A percentile compares a stretch with the other conserved stretches of the same genome.
These are phyloP conservation scores for Lamellibrachia columna DNA, from an alignment of 2,888 invertebrate species.

Conservation along the genomic window DNA sequence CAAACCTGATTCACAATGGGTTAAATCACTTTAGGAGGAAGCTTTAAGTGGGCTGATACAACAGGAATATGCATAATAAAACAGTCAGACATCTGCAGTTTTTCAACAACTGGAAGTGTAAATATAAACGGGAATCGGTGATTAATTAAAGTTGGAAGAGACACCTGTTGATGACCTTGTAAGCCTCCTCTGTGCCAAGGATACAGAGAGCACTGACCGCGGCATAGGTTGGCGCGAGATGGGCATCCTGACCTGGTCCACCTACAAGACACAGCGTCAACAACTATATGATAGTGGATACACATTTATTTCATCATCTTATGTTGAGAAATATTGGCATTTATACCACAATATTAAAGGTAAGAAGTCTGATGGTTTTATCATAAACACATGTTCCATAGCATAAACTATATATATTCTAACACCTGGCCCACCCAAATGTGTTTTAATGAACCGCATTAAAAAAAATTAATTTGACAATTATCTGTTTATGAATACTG, in stretches of 20 bases:
- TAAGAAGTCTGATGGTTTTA: no score
- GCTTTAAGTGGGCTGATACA: neutral
- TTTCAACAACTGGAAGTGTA: neutral
- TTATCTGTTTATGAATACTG: no score
- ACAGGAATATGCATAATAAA: neutral
- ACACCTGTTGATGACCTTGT: conserved; percentile 84
- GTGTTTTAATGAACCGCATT: no score
- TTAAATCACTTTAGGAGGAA: no score
- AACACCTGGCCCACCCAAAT: no score
- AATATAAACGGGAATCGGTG: neutral
- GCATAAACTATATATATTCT: no score
- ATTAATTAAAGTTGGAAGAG: neutral
- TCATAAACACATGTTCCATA: no score
- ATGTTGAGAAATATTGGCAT: no score
- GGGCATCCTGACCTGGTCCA: conserved; percentile 90
- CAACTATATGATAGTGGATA: neutral
- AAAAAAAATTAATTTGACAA: no score
- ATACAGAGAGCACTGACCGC: conserved; percentile 92
- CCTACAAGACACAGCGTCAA: conserved; percentile 70
- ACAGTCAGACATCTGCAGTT: neutral
- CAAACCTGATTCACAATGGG: no score
- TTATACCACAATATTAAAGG: no score
- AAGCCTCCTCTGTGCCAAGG: conserved; percentile 86
- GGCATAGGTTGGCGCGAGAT: conserved; percentile 97
- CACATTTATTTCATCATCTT: no score